phyloP scores from a whole-genome alignment of 2,888 invertebrate species.

The Griposia aprilina region DNA sequence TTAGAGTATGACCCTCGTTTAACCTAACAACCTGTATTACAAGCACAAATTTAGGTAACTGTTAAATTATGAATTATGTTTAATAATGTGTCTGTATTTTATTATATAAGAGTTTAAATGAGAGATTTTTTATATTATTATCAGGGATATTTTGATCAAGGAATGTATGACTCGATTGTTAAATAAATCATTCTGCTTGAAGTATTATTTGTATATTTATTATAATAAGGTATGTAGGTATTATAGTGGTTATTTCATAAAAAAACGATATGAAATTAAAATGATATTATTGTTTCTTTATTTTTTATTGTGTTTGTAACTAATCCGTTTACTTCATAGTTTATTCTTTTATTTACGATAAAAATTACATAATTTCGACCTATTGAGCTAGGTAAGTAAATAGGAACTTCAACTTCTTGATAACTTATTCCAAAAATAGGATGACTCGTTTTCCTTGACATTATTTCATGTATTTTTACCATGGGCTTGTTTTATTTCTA shows the following conservation, averaged over 20 bases:
- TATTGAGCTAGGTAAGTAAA: background rate
- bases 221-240: background rate
- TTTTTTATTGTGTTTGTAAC: slow-evolving; percentile 10
- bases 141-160: background rate
- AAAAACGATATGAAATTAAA: slow-evolving; percentile 8
- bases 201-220: background rate
- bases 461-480: background rate
- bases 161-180: background rate
- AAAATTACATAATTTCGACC: background rate
- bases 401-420: background rate
- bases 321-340: slow-evolving; percentile 5
- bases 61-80: background rate
- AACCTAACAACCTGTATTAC: background rate
- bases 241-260: background rate
- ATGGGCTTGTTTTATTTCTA: background rate
- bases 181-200: background rate
- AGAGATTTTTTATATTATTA: background rate
- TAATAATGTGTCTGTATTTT: background rate
- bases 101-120: background rate
- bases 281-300: slow-evolving; percentile 1
- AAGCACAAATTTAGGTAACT: too few relatives aligned
- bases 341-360: background rate
- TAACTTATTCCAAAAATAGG: background rate
- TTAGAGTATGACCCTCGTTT: background rate
- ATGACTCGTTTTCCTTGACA: slow-evolving; percentile 1